Conservation (phyloP, 2,888 invertebrate species). For the Thecophora atra region DNA sequence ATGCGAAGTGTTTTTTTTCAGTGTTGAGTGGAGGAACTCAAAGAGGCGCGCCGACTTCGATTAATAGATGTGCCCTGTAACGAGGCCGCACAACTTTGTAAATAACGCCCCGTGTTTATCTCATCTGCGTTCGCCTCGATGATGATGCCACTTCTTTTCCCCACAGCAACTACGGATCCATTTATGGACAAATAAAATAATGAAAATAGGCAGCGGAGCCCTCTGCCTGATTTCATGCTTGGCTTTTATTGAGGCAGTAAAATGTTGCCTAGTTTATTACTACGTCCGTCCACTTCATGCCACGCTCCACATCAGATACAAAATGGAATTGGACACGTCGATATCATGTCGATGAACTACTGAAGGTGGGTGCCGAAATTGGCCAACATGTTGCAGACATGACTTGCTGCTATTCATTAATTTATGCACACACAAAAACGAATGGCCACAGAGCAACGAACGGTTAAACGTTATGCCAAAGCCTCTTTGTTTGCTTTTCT, state of each 20-base stretch:
- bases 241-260: constrained; percentile 63
- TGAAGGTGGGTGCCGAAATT: background rate
- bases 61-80: background rate
- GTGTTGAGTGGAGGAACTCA: background rate
- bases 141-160: background rate
- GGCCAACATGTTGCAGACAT: constrained; percentile 10
- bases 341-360: background rate
- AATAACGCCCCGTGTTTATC: constrained; percentile 1
- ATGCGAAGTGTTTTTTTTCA: constrained; percentile 19
- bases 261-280: constrained; percentile 57
- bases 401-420: background rate
- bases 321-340: background rate
- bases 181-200: constrained; percentile 65
- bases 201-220: constrained; percentile 58
- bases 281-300: constrained; percentile 31
- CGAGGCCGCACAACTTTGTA: background rate
- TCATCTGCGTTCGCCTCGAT: background rate
- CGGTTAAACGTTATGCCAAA: too few relatives aligned
- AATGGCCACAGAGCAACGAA: too few relatives aligned
- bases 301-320: constrained; percentile 1
- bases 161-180: constrained; percentile 51
- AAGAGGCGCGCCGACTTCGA: background rate
- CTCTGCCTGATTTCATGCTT: constrained; percentile 55
- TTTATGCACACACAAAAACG: background rate
- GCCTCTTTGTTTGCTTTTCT: too few relatives aligned